Percentiles rank a stretch among this genome's conserved stretches.
These are phyloP conservation scores for Megalops cyprinoides DNA, from an alignment of 2,797 vertebrate species.

Conservation along the genomic window DNA sequence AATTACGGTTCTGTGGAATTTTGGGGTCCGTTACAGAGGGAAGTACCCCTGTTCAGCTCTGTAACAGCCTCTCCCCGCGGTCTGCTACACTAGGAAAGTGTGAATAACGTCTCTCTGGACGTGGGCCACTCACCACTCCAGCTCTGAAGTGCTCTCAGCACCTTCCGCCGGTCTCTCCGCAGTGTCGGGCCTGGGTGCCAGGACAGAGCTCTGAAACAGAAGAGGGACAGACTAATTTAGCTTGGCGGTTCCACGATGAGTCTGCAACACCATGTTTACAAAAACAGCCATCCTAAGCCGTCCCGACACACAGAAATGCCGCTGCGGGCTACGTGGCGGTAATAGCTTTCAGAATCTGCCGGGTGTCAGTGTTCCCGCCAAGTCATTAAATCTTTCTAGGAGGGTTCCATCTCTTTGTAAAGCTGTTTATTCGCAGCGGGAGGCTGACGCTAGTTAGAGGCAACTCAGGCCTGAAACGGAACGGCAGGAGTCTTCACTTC, in stretches of 20 bases:
- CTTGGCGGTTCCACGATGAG: not conserved
- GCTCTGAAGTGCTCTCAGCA: conserved; percentile 61
- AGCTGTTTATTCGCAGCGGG: not conserved
- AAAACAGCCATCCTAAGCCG: not conserved
- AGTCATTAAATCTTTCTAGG: not conserved
- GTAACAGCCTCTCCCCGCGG: not conserved
- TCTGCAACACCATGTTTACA: not conserved
- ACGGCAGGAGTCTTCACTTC: not conserved
- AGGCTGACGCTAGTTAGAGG: not conserved
- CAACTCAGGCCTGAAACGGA: not conserved
- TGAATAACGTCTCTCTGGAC: not conserved
- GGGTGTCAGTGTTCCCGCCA: not conserved
- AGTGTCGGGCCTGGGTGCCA: conserved; percentile 72
- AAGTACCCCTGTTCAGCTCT: not conserved
- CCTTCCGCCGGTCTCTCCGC: conserved; percentile 67
- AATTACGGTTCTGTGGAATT: not conserved
- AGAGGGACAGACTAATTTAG: not conserved
- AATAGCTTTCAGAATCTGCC: not conserved
- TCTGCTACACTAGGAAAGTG: not conserved
- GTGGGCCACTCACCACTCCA: conserved; percentile 79
- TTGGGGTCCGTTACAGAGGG: not conserved
- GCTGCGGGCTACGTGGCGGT: not conserved
- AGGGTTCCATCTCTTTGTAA: not conserved
- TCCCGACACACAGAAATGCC: not conserved
- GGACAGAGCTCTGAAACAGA: conserved; percentile 73